phyloP scores from a whole-genome alignment of 2,888 invertebrate genomes.

The Rhimphoctona megacephalus region DNA sequence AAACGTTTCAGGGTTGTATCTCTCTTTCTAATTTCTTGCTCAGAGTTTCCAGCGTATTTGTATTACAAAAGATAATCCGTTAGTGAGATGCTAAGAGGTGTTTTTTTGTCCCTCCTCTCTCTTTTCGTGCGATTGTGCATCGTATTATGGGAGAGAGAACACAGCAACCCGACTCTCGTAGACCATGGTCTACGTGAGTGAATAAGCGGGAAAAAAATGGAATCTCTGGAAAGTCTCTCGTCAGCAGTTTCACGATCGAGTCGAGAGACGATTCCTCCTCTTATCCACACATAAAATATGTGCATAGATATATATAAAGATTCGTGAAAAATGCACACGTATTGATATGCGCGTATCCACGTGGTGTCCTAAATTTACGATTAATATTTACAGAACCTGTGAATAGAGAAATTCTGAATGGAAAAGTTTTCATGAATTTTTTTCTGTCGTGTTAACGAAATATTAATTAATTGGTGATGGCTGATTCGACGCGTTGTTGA shows the following conservation, averaged over 20 bases:
- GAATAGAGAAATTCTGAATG: background rate
- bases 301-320: background rate
- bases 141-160: constrained; percentile 41
- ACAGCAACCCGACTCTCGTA: constrained; percentile 48
- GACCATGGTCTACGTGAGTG: constrained; percentile 10
- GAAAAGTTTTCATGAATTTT: background rate
- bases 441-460: background rate
- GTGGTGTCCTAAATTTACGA: background rate
- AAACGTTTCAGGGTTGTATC: background rate
- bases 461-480: background rate
- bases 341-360: constrained; percentile 1
- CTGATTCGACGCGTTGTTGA: background rate
- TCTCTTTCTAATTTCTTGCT: background rate
- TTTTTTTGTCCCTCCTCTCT: background rate
- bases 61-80: constrained; percentile 29
- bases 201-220: constrained; percentile 32
- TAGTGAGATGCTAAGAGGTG: constrained; percentile 11
- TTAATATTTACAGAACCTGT: background rate
- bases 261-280: constrained; percentile 49
- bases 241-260: constrained; percentile 65
- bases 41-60: constrained; percentile 21
- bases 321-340: background rate
- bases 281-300: constrained; percentile 29
- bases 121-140: background rate
- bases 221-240: constrained; percentile 55